Conservation (phyloP, 2,888 invertebrate species). For the Trypoxylon attenuatum region DNA sequence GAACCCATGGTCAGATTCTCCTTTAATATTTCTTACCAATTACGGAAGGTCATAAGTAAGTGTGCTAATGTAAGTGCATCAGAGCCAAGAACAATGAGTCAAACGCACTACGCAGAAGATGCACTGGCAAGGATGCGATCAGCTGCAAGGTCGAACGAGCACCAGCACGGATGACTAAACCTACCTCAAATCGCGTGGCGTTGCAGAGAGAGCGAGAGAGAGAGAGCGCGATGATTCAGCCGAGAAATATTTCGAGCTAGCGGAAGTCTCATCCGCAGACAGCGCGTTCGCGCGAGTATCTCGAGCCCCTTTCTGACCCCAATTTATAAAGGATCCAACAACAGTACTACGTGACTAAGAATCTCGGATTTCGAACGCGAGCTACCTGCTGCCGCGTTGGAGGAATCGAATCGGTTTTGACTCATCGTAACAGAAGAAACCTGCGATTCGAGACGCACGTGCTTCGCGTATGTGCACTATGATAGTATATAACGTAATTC, state of each 20-base stretch:
- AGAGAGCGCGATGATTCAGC: too few relatives aligned
- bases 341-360: conserved; percentile 37
- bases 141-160: conserved; percentile 37
- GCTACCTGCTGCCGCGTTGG: too few relatives aligned
- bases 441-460: too few relatives aligned
- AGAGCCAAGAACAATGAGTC: conserved; percentile 45
- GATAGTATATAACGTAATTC: too few relatives aligned
- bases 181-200: conserved; percentile 17
- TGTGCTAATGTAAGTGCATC: conserved; percentile 38
- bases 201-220: too few relatives aligned
- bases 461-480: neutral
- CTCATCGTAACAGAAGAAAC: conserved; percentile 10
- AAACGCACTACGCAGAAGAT: conserved; percentile 15
- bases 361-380: conserved; percentile 22
- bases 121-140: conserved; percentile 27
- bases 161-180: conserved; percentile 40
- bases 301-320: conserved; percentile 25
- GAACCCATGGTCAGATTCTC: too few relatives aligned
- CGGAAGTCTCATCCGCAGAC: conserved; percentile 51
- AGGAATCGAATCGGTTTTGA: conserved; percentile 27
- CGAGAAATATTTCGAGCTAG: conserved; percentile 46
- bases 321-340: conserved; percentile 27
- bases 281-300: too few relatives aligned
- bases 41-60: too few relatives aligned
- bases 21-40: too few relatives aligned